Evolutionary conservation across 2,888 invertebrate species (phyloP), one percentile per base, ranked within the genome.

Genomic region (Galerucella pusilla): DNA sequence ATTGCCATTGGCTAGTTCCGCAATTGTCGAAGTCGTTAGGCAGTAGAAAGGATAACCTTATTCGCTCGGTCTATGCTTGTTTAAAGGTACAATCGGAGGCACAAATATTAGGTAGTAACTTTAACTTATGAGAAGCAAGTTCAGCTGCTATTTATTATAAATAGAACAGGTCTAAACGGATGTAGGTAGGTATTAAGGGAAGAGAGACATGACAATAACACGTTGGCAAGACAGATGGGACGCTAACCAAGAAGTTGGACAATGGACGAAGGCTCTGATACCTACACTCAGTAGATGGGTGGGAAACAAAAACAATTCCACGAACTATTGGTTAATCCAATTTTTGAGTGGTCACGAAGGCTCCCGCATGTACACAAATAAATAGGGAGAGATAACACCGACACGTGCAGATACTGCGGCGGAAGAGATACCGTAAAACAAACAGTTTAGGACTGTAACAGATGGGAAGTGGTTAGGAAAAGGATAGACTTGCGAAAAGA

Each of bases 151-250:
- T 20, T 20, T 20, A 20, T 20, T 20, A 20, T 20, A 20, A 20
- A 0, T 20, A 20, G 20, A 20, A 1, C 20, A 20, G 20, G 20
- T 20, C 20, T 20, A 1, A 20, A 20, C 1, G 20, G 20, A 20
- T 20, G 20, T 20, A 20, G 20, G 20, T 20, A 20, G 20, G 20
- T 20, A 20, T 20, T 20, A 20, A 7, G 42, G n/a, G 25, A 65
- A 69, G 7, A 69, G 73, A 25, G 14, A 46, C 2, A 45, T 2
- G 14, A 74, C 73, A 6, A 25, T 57, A 0, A 20, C 6, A 16
- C 11, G 14, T 7, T 74, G 69, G 69, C 73, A 74, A 28, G 59
- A 42, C 9, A 63, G 49, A 45, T 74, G 63, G 73, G 11, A 69
- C 25, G 20, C 59, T 4, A 59, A 11, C 10, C 59, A 59, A 59